Percentiles rank a stretch among this genome's conserved stretches.
These are phyloP conservation scores for Homalodisca vitripennis DNA, from an alignment of 1,140 invertebrate genomes.

Conservation along the genomic window DNA sequence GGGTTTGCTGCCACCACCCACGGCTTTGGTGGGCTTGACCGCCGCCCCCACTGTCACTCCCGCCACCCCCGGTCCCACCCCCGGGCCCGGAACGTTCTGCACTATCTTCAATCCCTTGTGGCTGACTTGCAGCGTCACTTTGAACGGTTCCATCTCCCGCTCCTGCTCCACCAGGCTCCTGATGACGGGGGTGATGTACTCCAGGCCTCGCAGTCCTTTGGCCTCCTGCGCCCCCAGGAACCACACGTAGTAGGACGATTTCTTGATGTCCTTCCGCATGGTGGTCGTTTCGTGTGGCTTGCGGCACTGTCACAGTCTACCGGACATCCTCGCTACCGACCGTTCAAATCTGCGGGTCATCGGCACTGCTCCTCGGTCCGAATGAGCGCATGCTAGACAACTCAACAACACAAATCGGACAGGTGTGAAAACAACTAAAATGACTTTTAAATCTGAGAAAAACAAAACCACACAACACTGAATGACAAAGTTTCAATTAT, in stretches of 20 bases:
- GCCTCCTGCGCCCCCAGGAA: slow-evolving; percentile 96
- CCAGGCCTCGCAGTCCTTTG: slow-evolving; percentile 78
- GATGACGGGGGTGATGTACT: slow-evolving; percentile 80
- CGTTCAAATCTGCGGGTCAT: neutral
- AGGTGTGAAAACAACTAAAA: no score
- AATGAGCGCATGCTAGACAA: neutral
- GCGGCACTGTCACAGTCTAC: neutral
- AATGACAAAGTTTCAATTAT: no score
- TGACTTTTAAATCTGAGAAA: no score
- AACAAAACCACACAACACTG: no score
- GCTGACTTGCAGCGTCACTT: slow-evolving; percentile 85
- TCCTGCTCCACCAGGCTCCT: slow-evolving; percentile 80
- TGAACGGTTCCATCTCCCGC: slow-evolving; percentile 84
- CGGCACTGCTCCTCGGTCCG: neutral
- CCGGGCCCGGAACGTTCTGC: slow-evolving; percentile 57
- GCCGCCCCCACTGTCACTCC: slow-evolving; percentile 37
- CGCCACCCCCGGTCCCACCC: slow-evolving; percentile 29
- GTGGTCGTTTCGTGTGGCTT: neutral
- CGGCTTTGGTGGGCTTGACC: slow-evolving; percentile 49
- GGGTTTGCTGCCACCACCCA: slow-evolving; percentile 53
- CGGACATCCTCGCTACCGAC: neutral
- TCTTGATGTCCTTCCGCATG: slow-evolving; percentile 83
- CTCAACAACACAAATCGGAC: no score
- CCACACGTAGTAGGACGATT: slow-evolving; percentile 97
- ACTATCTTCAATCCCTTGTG: slow-evolving; percentile 93